phyloP scores from a whole-genome alignment of 2,113 vertebrate species.

The Chunga burmeisteri region DNA sequence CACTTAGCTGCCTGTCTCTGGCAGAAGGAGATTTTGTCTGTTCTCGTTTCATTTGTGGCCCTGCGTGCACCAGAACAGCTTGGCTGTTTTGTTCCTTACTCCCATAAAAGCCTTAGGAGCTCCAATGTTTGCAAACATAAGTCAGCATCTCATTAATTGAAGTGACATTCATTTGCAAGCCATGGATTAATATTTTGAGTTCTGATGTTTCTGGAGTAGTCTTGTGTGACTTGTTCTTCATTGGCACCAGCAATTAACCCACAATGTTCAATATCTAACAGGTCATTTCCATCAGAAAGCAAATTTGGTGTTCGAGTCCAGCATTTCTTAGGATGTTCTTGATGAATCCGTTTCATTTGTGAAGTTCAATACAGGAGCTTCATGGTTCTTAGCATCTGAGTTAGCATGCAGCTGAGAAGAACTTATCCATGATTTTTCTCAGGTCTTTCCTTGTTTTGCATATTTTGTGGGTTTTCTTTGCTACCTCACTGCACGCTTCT shows the following conservation, averaged over 20 bases:
- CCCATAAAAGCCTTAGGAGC: neutral
- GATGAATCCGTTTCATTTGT: neutral
- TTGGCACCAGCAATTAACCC: neutral
- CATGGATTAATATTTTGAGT: neutral
- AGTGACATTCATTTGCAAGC: neutral
- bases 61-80: neutral
- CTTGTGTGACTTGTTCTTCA: neutral
- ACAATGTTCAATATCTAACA: neutral
- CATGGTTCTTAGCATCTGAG: neutral
- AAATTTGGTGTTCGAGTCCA: neutral
- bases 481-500: neutral
- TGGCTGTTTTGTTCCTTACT: neutral
- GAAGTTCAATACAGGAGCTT: neutral
- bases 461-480: neutral
- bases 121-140: neutral
- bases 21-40: neutral
- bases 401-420: neutral
- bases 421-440: neutral
- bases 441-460: neutral
- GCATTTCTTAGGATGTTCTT: neutral
- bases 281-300: constrained; percentile 9
- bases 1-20: neutral
- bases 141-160: neutral
- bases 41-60: neutral
- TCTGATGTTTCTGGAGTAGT: neutral